Base-by-base conservation (phyloP, 2,113 vertebrate genomes). In the Neotoma lepida region DNA sequence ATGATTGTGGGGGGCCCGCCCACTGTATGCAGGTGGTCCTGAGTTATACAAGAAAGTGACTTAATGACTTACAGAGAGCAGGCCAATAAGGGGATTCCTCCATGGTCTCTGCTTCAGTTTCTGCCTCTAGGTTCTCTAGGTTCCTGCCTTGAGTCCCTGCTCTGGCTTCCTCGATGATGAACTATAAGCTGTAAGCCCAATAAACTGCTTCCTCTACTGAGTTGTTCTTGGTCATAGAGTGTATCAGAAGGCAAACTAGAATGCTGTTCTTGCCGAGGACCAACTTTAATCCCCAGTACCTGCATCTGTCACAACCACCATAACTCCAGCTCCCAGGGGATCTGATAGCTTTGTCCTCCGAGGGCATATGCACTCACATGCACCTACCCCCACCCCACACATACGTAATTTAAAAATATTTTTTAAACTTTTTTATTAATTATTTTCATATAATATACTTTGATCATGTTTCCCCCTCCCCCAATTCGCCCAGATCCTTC, bases 21-120 rank as follows among this genome's bases (percentile, higher is more conserved):
- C 54, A 28, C 22, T 39, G n/a, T 39, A 0, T 2, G 22, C 22
- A 9, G n/a, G 6, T 1, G 13, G n/a, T 3, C 54, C 35, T 39
- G 35, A 6, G 33, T 81, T 58, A 81, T 7, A 4, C 39, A 58
- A 58, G 35, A 39, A 26, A 39, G 35, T 26, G 14, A 13, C 54
- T 81, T 33, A n/a, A 54, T 9, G n/a, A 17, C 3, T 28, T 82
- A 61, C 54, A 9, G 54, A 41, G n/a, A 82, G 14, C 54, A 41
- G 4, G n/a, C 13, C 80, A n/a, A 56, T 2, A 41, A 61, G 35
- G 10, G 22, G 54, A 4, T 28, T 26, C 54, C 13, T 28, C n/a
- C 54, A 8, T 20, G 22, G 49, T 17, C 54, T 82, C 54, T 61
- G 78, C 35, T 26, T 39, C 51, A 39, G 51, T n/a, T 58, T 58